phyloP scores from a whole-genome alignment of 30 jellyfish, hydroid and myxozoan genomes.

The Aurelia aurita complex sp. Pacific region DNA sequence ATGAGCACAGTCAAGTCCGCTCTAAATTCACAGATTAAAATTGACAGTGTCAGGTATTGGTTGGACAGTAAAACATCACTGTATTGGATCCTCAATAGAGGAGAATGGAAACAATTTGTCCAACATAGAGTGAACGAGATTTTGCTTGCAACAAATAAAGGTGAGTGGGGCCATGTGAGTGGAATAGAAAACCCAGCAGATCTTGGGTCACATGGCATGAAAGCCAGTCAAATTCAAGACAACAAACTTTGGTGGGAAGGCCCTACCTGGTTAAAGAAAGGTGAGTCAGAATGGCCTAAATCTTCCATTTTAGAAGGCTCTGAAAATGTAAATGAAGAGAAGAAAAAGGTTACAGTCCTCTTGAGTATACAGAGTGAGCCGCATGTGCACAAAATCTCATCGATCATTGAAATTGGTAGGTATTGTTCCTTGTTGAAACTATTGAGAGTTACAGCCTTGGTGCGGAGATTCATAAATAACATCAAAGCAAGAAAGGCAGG shows the following conservation, averaged over 20 bases:
- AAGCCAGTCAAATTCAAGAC: constrained; percentile 2
- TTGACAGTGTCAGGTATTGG: constrained; percentile 34
- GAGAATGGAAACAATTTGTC: constrained; percentile 52
- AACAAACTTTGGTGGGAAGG: constrained; percentile 46
- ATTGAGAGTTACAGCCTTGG: constrained; percentile 2
- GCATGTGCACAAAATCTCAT: not conserved
- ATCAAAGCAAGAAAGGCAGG: not conserved
- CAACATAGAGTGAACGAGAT: constrained; percentile 60
- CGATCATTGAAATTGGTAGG: not conserved
- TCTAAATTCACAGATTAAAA: constrained; percentile 2
- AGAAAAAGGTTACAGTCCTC: not conserved
- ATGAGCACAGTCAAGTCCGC: constrained; percentile 31
- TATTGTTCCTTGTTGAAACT: not conserved
- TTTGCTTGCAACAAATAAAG: constrained; percentile 4
- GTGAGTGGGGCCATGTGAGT: constrained; percentile 37
- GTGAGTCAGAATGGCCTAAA: constrained; percentile 32
- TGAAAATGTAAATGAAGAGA: not conserved
- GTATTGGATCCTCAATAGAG: constrained; percentile 38
- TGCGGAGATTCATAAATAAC: not conserved
- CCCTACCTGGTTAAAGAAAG: constrained; percentile 29
- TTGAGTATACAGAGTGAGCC: not conserved
- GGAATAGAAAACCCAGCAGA: constrained; percentile 62
- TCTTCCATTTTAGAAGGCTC: not conserved
- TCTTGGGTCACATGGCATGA: constrained; percentile 37
- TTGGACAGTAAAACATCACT: constrained; percentile 42